A percentile compares a stretch with the other conserved stretches of the same genome.
Evolutionary conservation across 2,113 vertebrate species (phyloP).

Genomic region (Pelodiscus sinensis): DNA sequence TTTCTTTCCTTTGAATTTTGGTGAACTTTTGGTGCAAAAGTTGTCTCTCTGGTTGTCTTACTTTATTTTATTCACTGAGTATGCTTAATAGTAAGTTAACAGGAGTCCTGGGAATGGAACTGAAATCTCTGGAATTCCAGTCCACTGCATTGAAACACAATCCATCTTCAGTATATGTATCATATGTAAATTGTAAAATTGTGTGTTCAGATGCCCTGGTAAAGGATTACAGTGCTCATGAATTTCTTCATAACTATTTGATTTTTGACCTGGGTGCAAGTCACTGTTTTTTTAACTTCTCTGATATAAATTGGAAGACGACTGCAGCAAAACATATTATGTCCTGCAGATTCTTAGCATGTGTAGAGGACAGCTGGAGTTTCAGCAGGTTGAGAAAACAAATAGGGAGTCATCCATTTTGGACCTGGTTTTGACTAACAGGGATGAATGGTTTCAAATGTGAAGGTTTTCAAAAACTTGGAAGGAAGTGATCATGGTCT

Average conservation of each 20-base stretch:
- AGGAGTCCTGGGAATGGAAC: background rate
- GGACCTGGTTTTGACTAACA: no score
- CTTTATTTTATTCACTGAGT: background rate
- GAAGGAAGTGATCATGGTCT: no score
- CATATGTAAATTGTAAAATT: background rate
- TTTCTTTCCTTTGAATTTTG: conserved; percentile 15
- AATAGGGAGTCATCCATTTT: no score
- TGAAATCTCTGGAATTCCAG: background rate
- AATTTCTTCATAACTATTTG: background rate
- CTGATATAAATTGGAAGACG: no score
- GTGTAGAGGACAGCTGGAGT: no score
- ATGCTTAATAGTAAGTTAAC: conserved; percentile 7
- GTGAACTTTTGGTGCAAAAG: background rate
- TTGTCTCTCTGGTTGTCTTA: background rate
- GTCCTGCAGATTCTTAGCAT: no score
- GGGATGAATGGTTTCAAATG: no score
- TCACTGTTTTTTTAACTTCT: background rate
- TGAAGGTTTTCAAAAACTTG: no score
- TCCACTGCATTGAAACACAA: background rate
- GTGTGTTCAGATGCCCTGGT: background rate
- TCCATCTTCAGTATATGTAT: background rate
- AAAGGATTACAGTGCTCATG: background rate
- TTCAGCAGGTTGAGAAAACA: no score
- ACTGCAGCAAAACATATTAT: no score
- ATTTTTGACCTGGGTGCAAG: background rate